Base-by-base conservation (phyloP, 2,888 invertebrate species). In the Cancer borealis region DNA sequence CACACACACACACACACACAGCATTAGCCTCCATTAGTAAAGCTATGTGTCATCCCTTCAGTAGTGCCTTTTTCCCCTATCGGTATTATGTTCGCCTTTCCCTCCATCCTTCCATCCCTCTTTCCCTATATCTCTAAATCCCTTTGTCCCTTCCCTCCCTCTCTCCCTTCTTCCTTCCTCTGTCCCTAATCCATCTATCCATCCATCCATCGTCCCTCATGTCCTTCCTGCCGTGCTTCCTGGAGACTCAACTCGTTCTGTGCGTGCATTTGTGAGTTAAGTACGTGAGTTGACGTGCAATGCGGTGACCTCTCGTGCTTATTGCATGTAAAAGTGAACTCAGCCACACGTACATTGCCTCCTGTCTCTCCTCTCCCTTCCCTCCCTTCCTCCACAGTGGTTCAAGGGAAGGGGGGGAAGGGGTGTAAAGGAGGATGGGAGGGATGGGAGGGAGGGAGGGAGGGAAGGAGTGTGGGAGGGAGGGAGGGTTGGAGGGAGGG, bases 1-100 rank as follows among this genome's bases (percentile, higher is more conserved):
- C 79, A 79, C 79, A 79, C 79, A 79, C 79, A 79, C 79, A 79
- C 79, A 79, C 79, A 79, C 89, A 49, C 49, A 89, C 17, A 88
- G 12, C 46, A 79, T 79, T 79, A 79, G 26, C 30, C 21, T 30
- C 79, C 79, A 79, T 79, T 79, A 79, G 30, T 3, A 79, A 79
- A 79, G 30, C 30, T 30, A 30, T 79, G 26, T 30, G 26, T 30
- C 30, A 79, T 79, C 8, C 73, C 73, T 73, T 73, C 73, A 73
- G 21, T n/a, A 21, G 2, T 73, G 8, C 26, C n/a, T 73, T 6
- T 73, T 30, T 79, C 30, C 30, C 30, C 26, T 79, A 26, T 79
- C 8, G 8, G 12, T 30, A 3, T 30, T 30, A 79, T 79, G 79
- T 79, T n/a, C 26, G n/a, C 73, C 26, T 73, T 73, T 73, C 73